Percentiles rank a stretch among this genome's conserved stretches.
These are phyloP conservation scores for Aporophyla nigra DNA, from an alignment of 2,888 invertebrate genomes.

Conservation along the genomic window DNA sequence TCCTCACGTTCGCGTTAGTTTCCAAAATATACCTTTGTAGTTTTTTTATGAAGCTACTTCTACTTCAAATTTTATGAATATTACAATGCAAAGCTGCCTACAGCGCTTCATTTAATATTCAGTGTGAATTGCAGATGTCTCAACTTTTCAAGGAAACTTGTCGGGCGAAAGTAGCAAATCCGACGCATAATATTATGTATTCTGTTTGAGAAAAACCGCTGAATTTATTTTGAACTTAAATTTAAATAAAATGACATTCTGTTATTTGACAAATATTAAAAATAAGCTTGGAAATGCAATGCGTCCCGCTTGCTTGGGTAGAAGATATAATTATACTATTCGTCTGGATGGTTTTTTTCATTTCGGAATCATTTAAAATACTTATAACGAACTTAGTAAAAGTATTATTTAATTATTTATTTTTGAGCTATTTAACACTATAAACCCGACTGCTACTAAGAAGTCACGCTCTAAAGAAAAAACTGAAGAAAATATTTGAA, in stretches of 20 bases:
- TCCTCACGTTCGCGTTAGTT: slow-evolving; percentile 3
- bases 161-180: slow-evolving; percentile 49
- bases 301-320: no score
- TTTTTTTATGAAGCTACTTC: slow-evolving; percentile 30
- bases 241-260: background rate
- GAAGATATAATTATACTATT: background rate
- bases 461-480: no score
- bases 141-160: slow-evolving; percentile 61
- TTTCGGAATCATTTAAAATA: no score
- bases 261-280: background rate
- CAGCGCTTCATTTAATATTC: slow-evolving; percentile 64
- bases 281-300: background rate
- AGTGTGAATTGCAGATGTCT: slow-evolving; percentile 68
- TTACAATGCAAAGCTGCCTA: slow-evolving; percentile 52
- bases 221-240: slow-evolving; percentile 7
- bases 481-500: no score
- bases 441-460: no score
- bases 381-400: no score
- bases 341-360: background rate
- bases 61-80: slow-evolving; percentile 44
- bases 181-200: slow-evolving; percentile 30
- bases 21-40: slow-evolving; percentile 11
- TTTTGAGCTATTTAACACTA: background rate
- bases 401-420: no score
- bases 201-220: slow-evolving; percentile 28